Evolutionary conservation across 1,140 invertebrate species (phyloP).

Genomic region (Drosophila busckii): DNA sequence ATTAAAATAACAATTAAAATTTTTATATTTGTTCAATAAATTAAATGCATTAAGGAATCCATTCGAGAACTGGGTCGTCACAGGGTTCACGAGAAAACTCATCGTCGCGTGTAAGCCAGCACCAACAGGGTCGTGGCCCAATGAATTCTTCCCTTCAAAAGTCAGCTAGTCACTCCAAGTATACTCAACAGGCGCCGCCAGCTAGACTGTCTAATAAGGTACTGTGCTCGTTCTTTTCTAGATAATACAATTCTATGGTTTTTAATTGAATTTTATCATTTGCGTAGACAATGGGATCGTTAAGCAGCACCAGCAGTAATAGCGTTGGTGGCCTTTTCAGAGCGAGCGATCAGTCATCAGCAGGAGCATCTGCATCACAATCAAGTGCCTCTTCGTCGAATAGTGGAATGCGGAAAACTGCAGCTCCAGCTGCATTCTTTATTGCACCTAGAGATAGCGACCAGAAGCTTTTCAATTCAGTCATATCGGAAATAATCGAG

Average conservation of each 20-base stretch:
- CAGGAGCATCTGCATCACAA: too few relatives aligned
- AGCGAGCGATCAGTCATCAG: slow-evolving; percentile 24
- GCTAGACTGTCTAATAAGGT: slow-evolving; percentile 53
- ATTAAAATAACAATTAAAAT: neutral
- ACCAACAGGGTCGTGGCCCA: slow-evolving; percentile 46
- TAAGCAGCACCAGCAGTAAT: slow-evolving; percentile 7
- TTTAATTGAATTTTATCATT: neutral
- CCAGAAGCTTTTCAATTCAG: slow-evolving; percentile 53
- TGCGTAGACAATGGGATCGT: slow-evolving; percentile 1
- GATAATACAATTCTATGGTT: neutral
- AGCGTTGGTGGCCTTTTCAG: slow-evolving; percentile 39
- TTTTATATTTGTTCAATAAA: neutral
- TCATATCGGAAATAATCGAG: slow-evolving; percentile 69
- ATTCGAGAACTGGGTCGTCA: slow-evolving; percentile 82
- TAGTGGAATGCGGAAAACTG: slow-evolving; percentile 5
- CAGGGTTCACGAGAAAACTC: slow-evolving; percentile 79
- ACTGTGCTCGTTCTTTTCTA: too few relatives aligned
- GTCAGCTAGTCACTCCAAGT: slow-evolving; percentile 73
- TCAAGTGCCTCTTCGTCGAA: slow-evolving; percentile 12
- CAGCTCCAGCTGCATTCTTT: slow-evolving; percentile 50
- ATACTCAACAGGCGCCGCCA: slow-evolving; percentile 47
- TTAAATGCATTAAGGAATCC: slow-evolving; percentile 68
- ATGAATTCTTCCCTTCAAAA: slow-evolving; percentile 60
- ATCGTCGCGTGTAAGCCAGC: slow-evolving; percentile 54
- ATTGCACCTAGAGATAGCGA: slow-evolving; percentile 39